phyloP scores from a whole-genome alignment of 2,888 invertebrate species.

The Agrochola macilenta region DNA sequence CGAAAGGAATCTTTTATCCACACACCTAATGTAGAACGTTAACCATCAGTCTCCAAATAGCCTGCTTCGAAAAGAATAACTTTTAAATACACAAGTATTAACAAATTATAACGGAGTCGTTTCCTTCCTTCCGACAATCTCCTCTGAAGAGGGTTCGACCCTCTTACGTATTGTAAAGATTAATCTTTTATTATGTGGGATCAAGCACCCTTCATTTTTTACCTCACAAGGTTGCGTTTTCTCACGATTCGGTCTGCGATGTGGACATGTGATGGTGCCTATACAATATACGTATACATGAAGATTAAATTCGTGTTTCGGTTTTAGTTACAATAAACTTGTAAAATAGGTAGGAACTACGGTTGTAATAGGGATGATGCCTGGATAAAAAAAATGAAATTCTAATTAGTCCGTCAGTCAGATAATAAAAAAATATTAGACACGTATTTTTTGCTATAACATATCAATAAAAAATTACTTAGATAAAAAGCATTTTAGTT shows the following conservation, averaged over 20 bases:
- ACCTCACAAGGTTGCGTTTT: constrained; percentile 51
- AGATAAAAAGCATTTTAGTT: too few relatives aligned
- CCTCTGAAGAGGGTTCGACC: constrained; percentile 65
- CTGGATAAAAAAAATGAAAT: too few relatives aligned
- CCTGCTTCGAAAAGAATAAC: not conserved
- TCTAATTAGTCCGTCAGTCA: too few relatives aligned
- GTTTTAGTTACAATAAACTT: not conserved
- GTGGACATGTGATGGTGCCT: constrained; percentile 1
- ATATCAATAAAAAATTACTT: too few relatives aligned
- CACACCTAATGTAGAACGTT: not conserved
- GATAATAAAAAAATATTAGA: too few relatives aligned
- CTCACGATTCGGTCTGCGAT: constrained; percentile 56
- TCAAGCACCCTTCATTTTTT: constrained; percentile 65
- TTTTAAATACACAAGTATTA: not conserved
- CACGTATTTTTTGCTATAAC: too few relatives aligned
- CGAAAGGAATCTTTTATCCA: too few relatives aligned
- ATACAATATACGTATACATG: not conserved
- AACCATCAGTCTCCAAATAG: not conserved
- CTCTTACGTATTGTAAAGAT: constrained; percentile 61
- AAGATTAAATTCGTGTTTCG: not conserved
- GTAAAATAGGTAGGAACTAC: not conserved
- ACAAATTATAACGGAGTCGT: constrained; percentile 67
- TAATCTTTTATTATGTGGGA: constrained; percentile 58
- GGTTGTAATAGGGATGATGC: too few relatives aligned
- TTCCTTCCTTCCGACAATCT: constrained; percentile 75